These are phyloP conservation scores for Rhabdomys pumilio DNA, from an alignment of 2,797 vertebrate genomes.

Conservation along the genomic window DNA sequence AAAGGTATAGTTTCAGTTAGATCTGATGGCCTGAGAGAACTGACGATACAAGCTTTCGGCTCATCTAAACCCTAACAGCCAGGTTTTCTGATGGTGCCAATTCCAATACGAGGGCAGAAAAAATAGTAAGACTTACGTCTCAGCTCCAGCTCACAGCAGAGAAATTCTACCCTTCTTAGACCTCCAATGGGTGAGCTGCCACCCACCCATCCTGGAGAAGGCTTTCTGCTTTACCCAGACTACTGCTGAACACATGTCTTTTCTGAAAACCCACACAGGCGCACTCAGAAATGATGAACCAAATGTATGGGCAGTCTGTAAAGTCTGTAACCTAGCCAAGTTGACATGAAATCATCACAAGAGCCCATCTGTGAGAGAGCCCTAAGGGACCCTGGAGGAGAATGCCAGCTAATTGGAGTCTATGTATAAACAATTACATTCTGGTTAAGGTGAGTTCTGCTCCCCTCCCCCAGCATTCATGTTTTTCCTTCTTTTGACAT, in stretches of 20 bases:
- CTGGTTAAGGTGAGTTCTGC: not conserved
- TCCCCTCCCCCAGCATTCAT: not conserved
- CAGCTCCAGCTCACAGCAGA: not conserved
- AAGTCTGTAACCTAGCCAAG: not conserved
- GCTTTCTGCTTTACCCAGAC: not conserved
- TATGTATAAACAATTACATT: not conserved
- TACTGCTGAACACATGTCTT: not conserved
- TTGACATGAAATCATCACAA: not conserved
- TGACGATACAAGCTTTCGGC: not conserved
- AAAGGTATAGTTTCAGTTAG: not conserved
- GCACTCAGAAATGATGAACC: not conserved
- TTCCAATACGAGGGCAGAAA: not conserved
- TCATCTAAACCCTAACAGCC: not conserved
- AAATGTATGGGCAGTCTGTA: not conserved
- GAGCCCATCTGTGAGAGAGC: not conserved
- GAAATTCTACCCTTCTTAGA: not conserved
- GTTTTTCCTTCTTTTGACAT: not conserved
- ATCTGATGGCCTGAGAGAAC: not conserved
- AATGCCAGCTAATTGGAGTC: not conserved
- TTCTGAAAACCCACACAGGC: not conserved
- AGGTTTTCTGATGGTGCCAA: too few relatives aligned
- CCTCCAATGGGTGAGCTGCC: not conserved
- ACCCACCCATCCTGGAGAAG: not conserved
- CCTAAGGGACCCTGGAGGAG: not conserved
- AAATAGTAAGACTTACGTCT: not conserved